These are phyloP conservation scores for Sabatieria punctata DNA, from an alignment of 2,888 invertebrate genomes.

Conservation along the genomic window DNA sequence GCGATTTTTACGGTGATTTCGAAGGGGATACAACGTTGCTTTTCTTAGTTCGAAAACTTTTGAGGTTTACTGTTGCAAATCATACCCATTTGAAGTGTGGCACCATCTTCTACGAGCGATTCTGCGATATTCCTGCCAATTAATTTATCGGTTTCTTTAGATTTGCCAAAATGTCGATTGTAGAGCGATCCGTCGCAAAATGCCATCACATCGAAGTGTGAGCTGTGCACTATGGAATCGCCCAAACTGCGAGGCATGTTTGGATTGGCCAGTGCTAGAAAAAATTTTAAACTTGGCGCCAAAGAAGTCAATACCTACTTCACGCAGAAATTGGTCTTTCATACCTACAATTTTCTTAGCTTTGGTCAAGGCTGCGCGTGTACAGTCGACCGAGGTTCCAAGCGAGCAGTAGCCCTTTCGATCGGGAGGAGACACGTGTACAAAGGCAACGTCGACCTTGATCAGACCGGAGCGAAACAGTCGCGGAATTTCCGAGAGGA, in stretches of 20 bases:
- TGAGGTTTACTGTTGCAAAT: no score
- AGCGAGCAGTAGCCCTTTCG: conserved; percentile 75
- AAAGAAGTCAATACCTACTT: no score
- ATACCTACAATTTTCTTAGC: conserved; percentile 72
- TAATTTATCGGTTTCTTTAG: conserved; percentile 48
- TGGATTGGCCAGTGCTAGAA: conserved; percentile 52
- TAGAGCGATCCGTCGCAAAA: conserved; percentile 34
- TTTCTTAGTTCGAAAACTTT: conserved; percentile 8
- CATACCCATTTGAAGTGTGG: conserved; percentile 70
- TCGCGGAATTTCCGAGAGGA: no score
- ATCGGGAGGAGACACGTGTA: conserved; percentile 60
- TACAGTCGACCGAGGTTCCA: conserved; percentile 82
- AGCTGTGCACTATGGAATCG: conserved; percentile 68
- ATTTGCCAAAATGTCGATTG: no score
- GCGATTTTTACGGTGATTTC: no score
- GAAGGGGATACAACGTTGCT: no score
- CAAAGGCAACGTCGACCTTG: no score
- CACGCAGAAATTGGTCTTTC: no score
- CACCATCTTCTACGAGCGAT: conserved; percentile 74
- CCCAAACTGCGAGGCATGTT: conserved; percentile 85
- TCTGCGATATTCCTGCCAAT: conserved; percentile 77
- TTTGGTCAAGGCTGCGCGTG: conserved; percentile 61
- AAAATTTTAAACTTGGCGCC: no score
- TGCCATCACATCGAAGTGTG: conserved; percentile 75
- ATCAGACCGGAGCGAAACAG: no score